A percentile compares a stretch with the other conserved stretches of the same genome.
These are phyloP conservation scores for Tympanoctomys barrerae DNA, from an alignment of 2,797 vertebrate genomes.

Conservation along the genomic window DNA sequence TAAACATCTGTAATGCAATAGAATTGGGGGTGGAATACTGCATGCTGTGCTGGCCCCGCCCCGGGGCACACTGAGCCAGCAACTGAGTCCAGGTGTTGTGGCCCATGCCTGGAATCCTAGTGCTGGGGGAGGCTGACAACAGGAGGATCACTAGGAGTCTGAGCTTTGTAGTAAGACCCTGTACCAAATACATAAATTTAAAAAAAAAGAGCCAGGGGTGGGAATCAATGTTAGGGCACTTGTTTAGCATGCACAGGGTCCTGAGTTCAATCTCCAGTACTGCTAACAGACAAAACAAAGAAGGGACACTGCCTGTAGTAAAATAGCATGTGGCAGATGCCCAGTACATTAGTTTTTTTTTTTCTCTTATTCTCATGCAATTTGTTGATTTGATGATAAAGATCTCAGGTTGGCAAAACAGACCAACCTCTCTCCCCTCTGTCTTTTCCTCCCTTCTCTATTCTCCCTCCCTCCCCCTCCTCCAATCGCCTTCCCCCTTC, in stretches of 20 bases:
- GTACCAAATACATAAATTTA: too few relatives aligned
- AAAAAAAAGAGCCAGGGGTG: too few relatives aligned
- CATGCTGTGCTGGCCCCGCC: too few relatives aligned
- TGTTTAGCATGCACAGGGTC: not conserved
- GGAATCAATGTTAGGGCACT: not conserved
- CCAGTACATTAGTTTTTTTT: not conserved
- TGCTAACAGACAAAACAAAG: not conserved
- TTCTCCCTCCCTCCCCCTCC: not conserved
- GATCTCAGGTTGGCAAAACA: not conserved
- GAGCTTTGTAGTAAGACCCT: too few relatives aligned
- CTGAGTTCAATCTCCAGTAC: not conserved
- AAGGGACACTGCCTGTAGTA: not conserved
- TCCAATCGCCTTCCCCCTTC: too few relatives aligned
- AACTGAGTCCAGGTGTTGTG: too few relatives aligned
- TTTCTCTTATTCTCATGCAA: not conserved
- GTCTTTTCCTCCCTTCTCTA: not conserved
- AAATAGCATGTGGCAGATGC: not conserved
- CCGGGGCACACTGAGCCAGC: too few relatives aligned
- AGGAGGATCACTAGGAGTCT: too few relatives aligned
- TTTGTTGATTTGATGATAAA: not conserved
- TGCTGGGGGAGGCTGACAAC: too few relatives aligned
- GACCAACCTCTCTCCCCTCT: not conserved
- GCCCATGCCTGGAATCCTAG: too few relatives aligned
- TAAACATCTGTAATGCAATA: not conserved
- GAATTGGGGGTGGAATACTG: too few relatives aligned